Conservation (phyloP, 2,797 vertebrate genomes). For the Arnoldichthys spilopterus region DNA sequence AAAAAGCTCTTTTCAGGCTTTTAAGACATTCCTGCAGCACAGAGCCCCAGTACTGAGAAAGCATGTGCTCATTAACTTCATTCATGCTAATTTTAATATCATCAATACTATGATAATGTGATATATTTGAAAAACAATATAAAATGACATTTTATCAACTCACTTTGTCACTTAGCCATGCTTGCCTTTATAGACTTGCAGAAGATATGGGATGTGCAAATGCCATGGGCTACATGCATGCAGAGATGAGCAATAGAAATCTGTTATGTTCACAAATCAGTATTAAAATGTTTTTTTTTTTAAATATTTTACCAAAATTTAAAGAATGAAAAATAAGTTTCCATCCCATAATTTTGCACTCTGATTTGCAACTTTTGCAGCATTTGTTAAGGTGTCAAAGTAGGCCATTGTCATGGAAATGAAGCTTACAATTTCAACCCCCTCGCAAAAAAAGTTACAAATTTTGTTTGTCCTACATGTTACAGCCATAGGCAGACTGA, state of each 20-base stretch:
- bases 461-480: conserved; percentile 28
- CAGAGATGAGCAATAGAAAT: background rate
- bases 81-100: too few relatives aligned
- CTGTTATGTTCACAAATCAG: background rate
- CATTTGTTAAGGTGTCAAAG: background rate
- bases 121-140: background rate
- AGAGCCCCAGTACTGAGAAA: too few relatives aligned
- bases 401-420: conserved; percentile 8
- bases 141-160: background rate
- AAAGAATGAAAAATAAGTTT: too few relatives aligned
- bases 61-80: too few relatives aligned
- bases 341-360: background rate
- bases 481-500: background rate
- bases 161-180: background rate
- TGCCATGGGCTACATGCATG: background rate
- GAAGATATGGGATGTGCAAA: background rate
- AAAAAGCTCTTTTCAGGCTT: too few relatives aligned
- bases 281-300: background rate
- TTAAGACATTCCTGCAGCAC: too few relatives aligned
- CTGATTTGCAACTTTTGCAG: background rate
- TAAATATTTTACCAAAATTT: conserved; percentile 1
- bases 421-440: conserved; percentile 10
- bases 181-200: background rate
- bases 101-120: background rate
- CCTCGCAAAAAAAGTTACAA: background rate